Conservation (phyloP, 37 sponge, comb jelly and placozoan genomes). For the Ianthella basta region DNA sequence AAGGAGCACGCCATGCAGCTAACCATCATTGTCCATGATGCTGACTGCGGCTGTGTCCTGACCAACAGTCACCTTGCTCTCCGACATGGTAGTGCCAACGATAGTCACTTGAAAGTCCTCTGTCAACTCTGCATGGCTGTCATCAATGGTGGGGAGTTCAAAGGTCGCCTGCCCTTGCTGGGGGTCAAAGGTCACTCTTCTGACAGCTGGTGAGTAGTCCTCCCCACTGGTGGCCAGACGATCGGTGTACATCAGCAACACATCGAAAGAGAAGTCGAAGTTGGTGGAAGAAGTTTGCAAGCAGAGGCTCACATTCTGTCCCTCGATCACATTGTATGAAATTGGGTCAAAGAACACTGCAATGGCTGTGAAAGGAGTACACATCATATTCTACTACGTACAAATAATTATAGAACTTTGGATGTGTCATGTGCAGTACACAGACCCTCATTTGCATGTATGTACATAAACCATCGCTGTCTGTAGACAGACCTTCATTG, state of each 20-base stretch:
- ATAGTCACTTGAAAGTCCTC: not conserved
- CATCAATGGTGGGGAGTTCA: not conserved
- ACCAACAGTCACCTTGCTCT: not conserved
- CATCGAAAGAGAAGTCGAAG: not conserved
- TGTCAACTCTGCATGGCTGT: not conserved
- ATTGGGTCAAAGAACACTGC: not conserved
- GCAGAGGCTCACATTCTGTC: not conserved
- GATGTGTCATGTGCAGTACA: too few species aligned
- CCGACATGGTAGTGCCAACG: not conserved
- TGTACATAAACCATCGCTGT: too few species aligned
- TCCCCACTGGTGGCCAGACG: not conserved
- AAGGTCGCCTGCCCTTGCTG: not conserved
- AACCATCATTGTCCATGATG: not conserved
- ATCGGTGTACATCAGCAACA: not conserved
- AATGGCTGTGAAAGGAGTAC: not conserved
- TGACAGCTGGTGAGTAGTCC: not conserved
- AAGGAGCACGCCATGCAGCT: not conserved
- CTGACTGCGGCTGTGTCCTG: slow-evolving; percentile 1
- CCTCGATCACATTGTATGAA: not conserved
- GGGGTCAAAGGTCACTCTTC: not conserved
- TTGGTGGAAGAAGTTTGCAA: not conserved
- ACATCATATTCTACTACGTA: too few species aligned
- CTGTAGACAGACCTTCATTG: too few species aligned
- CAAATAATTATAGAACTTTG: too few species aligned
- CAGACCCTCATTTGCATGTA: too few species aligned